Conservation (phyloP, 2,797 vertebrate species). For the Erethizon dorsatum region DNA sequence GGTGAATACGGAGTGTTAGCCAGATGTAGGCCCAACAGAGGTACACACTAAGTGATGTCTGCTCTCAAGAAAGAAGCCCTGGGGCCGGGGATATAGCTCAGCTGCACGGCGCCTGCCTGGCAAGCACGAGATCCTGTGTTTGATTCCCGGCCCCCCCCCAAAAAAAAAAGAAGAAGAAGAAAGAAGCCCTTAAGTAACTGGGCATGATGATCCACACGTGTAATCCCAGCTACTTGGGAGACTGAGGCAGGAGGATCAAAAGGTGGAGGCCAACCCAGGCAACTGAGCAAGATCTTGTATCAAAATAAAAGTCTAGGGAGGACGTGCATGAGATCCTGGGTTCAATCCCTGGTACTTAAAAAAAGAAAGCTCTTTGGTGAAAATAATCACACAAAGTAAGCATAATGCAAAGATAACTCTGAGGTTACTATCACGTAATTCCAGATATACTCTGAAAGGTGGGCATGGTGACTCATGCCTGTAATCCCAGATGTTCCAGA, state of each 20-base stretch:
- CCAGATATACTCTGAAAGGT: neutral
- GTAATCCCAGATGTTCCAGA: neutral
- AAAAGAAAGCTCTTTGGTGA: neutral
- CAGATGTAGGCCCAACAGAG: neutral
- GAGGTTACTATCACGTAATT: neutral
- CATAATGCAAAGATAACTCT: too few relatives aligned
- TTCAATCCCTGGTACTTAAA: neutral
- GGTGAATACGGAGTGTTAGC: neutral
- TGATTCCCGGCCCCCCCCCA: too few relatives aligned
- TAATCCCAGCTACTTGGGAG: neutral
- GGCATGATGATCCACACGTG: neutral
- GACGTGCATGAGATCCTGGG: neutral
- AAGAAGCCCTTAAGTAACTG: neutral
- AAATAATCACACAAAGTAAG: rapidly evolving
- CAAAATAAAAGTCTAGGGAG: neutral
- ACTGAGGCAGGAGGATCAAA: neutral
- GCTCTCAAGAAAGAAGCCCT: neutral
- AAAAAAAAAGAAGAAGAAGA: neutral
- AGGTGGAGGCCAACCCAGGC: neutral
- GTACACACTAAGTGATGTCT: neutral
- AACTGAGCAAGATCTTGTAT: neutral
- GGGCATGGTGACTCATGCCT: neutral
- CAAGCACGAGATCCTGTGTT: too few relatives aligned
- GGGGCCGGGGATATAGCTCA: too few relatives aligned
- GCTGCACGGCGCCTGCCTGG: too few relatives aligned